Conservation (phyloP, 2,113 vertebrate species). For the Sisor rabdophorus region DNA sequence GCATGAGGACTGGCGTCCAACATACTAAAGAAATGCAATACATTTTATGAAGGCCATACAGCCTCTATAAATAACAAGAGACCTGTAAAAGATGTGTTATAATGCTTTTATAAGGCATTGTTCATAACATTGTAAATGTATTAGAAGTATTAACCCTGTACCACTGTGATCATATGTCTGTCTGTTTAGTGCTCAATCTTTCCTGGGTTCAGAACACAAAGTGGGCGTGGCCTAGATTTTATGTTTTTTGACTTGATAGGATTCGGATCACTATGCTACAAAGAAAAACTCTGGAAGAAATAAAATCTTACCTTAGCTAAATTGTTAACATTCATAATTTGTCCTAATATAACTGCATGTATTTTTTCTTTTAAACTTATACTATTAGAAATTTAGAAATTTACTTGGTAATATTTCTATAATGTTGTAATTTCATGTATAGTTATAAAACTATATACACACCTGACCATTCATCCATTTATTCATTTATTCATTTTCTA, state of each 20-base stretch:
- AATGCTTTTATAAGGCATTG: constrained; percentile 15
- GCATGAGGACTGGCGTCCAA: constrained; percentile 59
- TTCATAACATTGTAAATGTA: not conserved
- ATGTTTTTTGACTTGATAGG: not conserved
- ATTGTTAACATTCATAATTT: not conserved
- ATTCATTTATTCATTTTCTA: too few relatives aligned
- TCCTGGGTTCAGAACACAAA: not conserved
- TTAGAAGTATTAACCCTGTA: not conserved
- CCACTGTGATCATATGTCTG: not conserved
- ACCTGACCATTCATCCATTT: too few relatives aligned
- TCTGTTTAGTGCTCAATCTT: not conserved
- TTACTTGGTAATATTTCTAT: too few relatives aligned
- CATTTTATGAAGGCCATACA: constrained; percentile 22
- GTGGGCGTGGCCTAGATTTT: not conserved
- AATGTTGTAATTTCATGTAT: too few relatives aligned
- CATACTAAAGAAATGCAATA: constrained; percentile 44
- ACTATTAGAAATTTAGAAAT: too few relatives aligned
- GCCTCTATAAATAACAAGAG: not conserved
- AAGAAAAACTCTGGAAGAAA: not conserved
- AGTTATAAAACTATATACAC: too few relatives aligned
- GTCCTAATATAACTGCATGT: too few relatives aligned
- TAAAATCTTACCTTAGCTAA: not conserved
- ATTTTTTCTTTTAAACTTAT: not conserved
- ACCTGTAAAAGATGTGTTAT: not conserved
- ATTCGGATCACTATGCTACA: not conserved